Evolutionary conservation across 2,888 invertebrate genomes (phyloP).

Genomic region (Mythimna lalbum): DNA sequence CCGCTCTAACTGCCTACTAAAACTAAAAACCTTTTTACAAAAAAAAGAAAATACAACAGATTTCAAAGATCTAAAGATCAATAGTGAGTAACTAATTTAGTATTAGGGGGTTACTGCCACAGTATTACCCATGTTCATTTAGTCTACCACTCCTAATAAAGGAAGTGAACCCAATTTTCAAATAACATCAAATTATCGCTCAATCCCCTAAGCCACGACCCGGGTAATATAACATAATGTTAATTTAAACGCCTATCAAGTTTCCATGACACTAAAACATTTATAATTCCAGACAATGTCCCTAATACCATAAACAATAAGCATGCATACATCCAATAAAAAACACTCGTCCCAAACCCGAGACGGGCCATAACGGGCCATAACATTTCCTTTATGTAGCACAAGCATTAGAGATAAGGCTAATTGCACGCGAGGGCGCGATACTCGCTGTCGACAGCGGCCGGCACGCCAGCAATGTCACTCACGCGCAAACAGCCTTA

Average conservation of each 20-base stretch:
- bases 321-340: conserved; percentile 59
- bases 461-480: conserved; percentile 49
- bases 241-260: conserved; percentile 38
- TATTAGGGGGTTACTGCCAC: not conserved
- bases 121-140: not conserved
- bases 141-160: not conserved
- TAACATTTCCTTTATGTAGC: conserved; percentile 58
- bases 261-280: conserved; percentile 50
- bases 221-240: conserved; percentile 17
- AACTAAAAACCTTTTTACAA: too few species aligned
- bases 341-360: conserved; percentile 50
- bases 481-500: conserved; percentile 45
- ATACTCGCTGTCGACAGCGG: conserved; percentile 58
- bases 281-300: conserved; percentile 41
- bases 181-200: conserved; percentile 1
- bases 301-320: conserved; percentile 54
- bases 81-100: not conserved
- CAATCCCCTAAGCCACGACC: not conserved
- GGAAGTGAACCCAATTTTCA: not conserved
- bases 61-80: too few species aligned
- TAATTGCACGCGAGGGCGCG: conserved; percentile 61
- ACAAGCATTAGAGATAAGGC: conserved; percentile 58
- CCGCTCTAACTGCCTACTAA: too few species aligned
- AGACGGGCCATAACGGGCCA: conserved; percentile 36
- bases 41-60: too few species aligned